These are phyloP conservation scores for Polylopha cassiicola DNA, from an alignment of 2,888 invertebrate species.

Conservation along the genomic window DNA sequence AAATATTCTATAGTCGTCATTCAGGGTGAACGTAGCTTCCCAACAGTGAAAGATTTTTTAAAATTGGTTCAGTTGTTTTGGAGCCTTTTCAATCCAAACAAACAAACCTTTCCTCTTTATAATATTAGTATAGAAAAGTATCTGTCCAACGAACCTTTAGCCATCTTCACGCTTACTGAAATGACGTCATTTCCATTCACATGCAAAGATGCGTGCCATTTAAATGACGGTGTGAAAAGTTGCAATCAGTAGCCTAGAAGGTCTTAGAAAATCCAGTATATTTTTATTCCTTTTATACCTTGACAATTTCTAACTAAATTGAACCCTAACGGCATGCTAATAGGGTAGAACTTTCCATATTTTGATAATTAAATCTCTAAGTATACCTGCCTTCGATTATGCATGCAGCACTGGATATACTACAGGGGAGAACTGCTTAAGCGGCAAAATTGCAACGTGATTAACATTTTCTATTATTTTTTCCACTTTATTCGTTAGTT, in stretches of 20 bases:
- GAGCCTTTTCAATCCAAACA: too few species aligned
- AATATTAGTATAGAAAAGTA: too few species aligned
- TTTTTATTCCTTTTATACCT: constrained; percentile 5
- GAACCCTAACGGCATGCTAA: too few species aligned
- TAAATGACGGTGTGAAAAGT: neutral
- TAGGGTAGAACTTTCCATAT: neutral
- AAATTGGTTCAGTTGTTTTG: too few species aligned
- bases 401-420: constrained; percentile 18
- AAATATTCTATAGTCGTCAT: too few species aligned
- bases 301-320: neutral
- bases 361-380: constrained; percentile 10
- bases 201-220: neutral
- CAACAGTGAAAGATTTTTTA: too few species aligned
- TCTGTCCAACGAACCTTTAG: too few species aligned
- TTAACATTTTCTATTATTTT: constrained; percentile 15
- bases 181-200: too few species aligned
- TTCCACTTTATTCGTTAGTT: constrained; percentile 4
- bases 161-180: too few species aligned
- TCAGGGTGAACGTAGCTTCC: too few species aligned
- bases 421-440: constrained; percentile 16
- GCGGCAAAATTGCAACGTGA: constrained; percentile 16
- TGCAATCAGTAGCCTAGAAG: neutral
- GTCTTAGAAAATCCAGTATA: neutral
- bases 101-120: too few species aligned
- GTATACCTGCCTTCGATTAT: constrained; percentile 19